Conservation (phyloP, 2,888 invertebrate species). For the Erynnis tages region DNA sequence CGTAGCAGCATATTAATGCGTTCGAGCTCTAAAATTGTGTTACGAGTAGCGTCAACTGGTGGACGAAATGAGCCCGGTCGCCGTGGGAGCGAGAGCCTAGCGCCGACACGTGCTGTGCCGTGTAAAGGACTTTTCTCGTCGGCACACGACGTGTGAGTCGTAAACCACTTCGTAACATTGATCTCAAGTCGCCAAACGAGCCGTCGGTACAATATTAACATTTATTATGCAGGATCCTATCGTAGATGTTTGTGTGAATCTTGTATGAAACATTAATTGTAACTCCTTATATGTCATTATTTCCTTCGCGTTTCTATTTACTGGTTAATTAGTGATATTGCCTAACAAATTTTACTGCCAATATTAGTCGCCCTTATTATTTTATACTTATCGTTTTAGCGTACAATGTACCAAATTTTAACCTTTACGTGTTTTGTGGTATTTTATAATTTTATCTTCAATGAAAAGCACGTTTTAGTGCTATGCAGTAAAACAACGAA, state of each 20-base stretch:
- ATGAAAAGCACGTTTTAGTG: constrained; percentile 46
- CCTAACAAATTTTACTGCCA: constrained; percentile 19
- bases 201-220: constrained; percentile 32
- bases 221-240: constrained; percentile 32
- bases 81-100: constrained; percentile 19
- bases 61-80: not conserved
- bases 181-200: constrained; percentile 47
- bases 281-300: constrained; percentile 14
- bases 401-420: constrained; percentile 7
- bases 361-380: constrained; percentile 2
- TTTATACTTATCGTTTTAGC: not conserved
- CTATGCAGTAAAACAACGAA: constrained; percentile 33
- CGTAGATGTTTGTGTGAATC: constrained; percentile 27
- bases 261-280: constrained; percentile 21
- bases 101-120: not conserved
- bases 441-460: constrained; percentile 1
- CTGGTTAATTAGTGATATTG: not conserved
- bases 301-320: constrained; percentile 2
- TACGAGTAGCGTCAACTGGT: constrained; percentile 8
- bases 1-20: no score
- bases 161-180: constrained; percentile 37
- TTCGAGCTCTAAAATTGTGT: no score
- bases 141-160: constrained; percentile 13
- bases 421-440: constrained; percentile 3
- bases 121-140: constrained; percentile 29